A percentile compares a stretch with the other conserved stretches of the same genome.
Evolutionary conservation across 1,140 invertebrate species (phyloP).

Genomic region (Nautilus pompilius): DNA sequence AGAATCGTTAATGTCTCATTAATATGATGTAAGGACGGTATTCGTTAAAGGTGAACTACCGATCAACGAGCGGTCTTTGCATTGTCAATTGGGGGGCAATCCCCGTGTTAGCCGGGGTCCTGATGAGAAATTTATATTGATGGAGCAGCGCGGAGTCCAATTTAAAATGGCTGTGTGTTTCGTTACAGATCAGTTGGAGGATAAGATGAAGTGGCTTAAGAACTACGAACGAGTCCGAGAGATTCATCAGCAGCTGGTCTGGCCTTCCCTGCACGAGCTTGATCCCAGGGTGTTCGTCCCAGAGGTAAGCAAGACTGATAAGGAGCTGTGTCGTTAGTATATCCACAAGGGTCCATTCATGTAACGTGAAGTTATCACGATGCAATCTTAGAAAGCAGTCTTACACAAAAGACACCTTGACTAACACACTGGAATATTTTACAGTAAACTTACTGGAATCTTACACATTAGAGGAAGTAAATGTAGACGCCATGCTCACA

Average conservation of each 20-base stretch:
- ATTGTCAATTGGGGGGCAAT: no score
- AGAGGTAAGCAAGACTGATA: slow-evolving; percentile 56
- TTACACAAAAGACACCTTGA: background rate
- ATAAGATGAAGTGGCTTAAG: slow-evolving; percentile 72
- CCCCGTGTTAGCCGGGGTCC: no score
- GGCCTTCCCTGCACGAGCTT: slow-evolving; percentile 67
- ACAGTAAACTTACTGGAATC: no score
- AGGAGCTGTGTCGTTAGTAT: background rate
- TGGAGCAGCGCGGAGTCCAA: no score
- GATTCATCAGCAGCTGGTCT: slow-evolving; percentile 67
- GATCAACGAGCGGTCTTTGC: no score
- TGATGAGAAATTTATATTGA: no score
- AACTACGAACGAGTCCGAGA: slow-evolving; percentile 71
- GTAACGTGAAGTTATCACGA: background rate
- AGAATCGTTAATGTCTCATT: no score
- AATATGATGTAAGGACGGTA: no score
- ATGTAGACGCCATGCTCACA: no score
- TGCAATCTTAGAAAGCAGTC: background rate
- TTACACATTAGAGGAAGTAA: no score
- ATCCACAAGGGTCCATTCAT: background rate
- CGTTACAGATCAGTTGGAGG: slow-evolving; percentile 66
- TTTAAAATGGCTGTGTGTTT: slow-evolving; percentile 6
- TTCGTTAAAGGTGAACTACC: no score
- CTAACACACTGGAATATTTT: no score
- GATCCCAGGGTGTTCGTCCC: slow-evolving; percentile 67